A percentile compares a stretch with the other conserved stretches of the same genome.
phyloP scores from a whole-genome alignment of 2,113 vertebrate genomes.

The Beaufortia kweichowensis region DNA sequence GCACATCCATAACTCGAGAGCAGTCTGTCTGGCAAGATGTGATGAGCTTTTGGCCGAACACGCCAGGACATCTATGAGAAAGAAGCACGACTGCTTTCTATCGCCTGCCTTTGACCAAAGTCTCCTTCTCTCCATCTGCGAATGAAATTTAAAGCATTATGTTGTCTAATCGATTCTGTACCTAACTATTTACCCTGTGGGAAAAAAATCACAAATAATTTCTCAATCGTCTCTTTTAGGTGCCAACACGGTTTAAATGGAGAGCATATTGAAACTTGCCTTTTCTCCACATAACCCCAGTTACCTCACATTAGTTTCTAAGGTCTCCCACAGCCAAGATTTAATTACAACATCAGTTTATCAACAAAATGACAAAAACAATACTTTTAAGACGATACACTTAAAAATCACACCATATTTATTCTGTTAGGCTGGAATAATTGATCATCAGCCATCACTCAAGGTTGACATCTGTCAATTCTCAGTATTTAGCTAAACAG shows the following conservation, averaged over 20 bases:
- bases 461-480: constrained; percentile 51
- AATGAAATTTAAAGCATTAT: not conserved
- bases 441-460: not conserved
- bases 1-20: constrained; percentile 8
- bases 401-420: not conserved
- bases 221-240: not conserved
- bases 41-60: constrained; percentile 16
- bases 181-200: not conserved
- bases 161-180: not conserved
- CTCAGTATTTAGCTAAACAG: constrained; percentile 39
- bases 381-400: not conserved
- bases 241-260: not conserved
- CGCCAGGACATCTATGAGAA: not conserved
- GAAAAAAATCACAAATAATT: too few species aligned
- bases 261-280: too few species aligned
- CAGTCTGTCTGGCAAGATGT: constrained; percentile 10
- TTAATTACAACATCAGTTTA: too few species aligned
- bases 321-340: too few species aligned
- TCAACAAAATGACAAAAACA: too few species aligned
- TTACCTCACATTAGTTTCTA: too few species aligned
- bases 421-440: constrained; percentile 13
- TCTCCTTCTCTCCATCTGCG: not conserved
- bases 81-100: not conserved
- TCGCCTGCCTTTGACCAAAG: not conserved
- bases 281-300: too few species aligned